Base-by-base conservation (phyloP, 1,140 invertebrate genomes). In the Saccostrea cuccullata region DNA sequence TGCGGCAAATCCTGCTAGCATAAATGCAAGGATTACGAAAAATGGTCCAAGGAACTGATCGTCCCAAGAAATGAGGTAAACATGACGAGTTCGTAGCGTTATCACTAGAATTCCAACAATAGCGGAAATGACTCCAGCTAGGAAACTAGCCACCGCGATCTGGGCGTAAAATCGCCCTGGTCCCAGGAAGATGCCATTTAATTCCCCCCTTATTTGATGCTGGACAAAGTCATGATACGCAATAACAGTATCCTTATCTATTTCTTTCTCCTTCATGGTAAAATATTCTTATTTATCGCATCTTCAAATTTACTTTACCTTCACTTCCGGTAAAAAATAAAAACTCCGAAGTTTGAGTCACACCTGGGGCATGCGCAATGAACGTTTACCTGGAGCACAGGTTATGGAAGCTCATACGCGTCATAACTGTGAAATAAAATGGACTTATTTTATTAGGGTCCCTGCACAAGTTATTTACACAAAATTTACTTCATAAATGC, bases 231-330 rank as follows among this genome's bases (percentile, higher is more conserved):
- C 85, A 89, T 93, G 93, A 87, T 94, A 94, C 2, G 93, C 92
- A 73, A 93, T 92, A 36, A 94, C 92, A 0, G 93, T 94, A 77
- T 93, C 92, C 67, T 93, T 93, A 84, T 94, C 93, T 70, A 92
- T 91, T 55, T 90, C 89, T 55, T 88, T 91, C 30, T 91, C 91
- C 87, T 92, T 92, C 91, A 90, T 92, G 11, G 84, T 87, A 85
- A 36, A 85, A 40, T 55, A 2, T 82, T 84, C 23, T n/a, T 85
- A 9, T 30, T 64, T 85, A 60, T 85, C 26, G 23, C 56, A 64
- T 85, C 58, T 60, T 85, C 58, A n/a, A 30, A 26, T 36, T 64
- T 13, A 64, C 47, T 55, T 26, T 23, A 56, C n/a, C 26, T 64
- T 13, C 84, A 60, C 84, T 85, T 85, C 84, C 84, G 55, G 20